Evolutionary conservation across 1,140 invertebrate genomes (phyloP), one percentile per base, ranked within the genome.

Genomic region (Monomorium pharaonis): DNA sequence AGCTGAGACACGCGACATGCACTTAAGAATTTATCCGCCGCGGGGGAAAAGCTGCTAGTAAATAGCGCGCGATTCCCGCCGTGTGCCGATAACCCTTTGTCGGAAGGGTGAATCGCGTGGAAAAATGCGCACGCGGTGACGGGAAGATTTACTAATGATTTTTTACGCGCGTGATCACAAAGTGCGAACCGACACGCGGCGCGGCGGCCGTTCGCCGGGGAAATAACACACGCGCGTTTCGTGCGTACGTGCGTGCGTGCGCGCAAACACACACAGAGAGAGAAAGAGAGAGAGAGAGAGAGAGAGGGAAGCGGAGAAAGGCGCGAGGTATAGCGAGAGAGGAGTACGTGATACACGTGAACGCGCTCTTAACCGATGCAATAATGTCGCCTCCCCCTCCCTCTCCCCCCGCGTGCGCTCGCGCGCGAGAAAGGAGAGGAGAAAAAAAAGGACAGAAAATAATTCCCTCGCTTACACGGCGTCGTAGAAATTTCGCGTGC

Each of bases 321-420:
- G 54, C 47, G 44, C 37, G 33, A 47, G 56, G 27, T 58, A 18
- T 2, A 24, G 47, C n/a, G 37, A 37, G 27, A 12, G 27, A 67
- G 67, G 60, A 56, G 49, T 70, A 75, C n/a, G n/a, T n/a, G 75
- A 86, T 80, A 63, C 86, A 90, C 86, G 85, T 90, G 90, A 89
- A 88, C 88, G 63, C 87, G 80, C 91, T 90, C 89, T 91, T 90
- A 91, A 88, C 86, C 88, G 67, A 88, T 88, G 92, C 90, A 92
- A 93, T 92, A 92, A 92, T 92, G 91, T 92, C 92, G 90, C n/a
- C 86, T 90, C 90, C 85, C 91, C 90, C 86, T 86, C 89, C 5
- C 33, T 37, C 33, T n/a, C n/a, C n/a, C n/a, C 33, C 2, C 33
- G 33, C 33, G 33, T 27, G 21, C 51, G 21, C 33, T 2, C 33